A percentile compares a stretch with the other conserved stretches of the same genome.
Evolutionary conservation across 2,888 invertebrate species (phyloP).

Genomic region (Philopedon plagiatum): DNA sequence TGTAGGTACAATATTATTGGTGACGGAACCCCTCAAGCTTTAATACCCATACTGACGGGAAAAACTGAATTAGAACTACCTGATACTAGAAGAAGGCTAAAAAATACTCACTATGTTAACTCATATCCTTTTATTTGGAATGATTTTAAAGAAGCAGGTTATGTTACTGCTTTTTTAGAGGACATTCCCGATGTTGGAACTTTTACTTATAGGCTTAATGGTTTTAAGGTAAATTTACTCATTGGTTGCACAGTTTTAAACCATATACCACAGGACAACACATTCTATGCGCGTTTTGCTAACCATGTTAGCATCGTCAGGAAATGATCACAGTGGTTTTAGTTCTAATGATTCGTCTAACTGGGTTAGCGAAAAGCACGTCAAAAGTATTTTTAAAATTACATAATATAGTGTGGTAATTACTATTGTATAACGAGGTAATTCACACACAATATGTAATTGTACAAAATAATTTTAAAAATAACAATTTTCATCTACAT

Average conservation of each 20-base stretch:
- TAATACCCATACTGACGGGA: slow-evolving; percentile 91
- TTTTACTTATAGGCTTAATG: slow-evolving; percentile 91
- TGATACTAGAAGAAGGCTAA: slow-evolving; percentile 82
- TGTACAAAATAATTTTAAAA: too few species aligned
- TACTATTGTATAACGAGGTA: too few species aligned
- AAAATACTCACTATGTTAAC: slow-evolving; percentile 78
- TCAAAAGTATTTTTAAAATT: too few species aligned
- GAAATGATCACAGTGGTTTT: too few species aligned
- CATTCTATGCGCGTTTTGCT: too few species aligned
- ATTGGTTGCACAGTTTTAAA: neutral
- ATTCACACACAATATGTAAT: too few species aligned
- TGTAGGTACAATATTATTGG: slow-evolving; percentile 83
- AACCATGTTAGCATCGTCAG: too few species aligned
- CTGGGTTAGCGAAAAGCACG: too few species aligned
- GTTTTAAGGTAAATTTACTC: slow-evolving; percentile 74
- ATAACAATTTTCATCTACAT: too few species aligned
- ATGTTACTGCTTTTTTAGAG: slow-evolving; percentile 88
- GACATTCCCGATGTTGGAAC: slow-evolving; percentile 89
- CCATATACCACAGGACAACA: too few species aligned
- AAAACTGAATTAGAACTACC: slow-evolving; percentile 89
- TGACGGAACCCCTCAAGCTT: slow-evolving; percentile 88
- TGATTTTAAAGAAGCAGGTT: slow-evolving; percentile 79
- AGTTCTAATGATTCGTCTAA: too few species aligned
- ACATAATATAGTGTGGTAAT: too few species aligned
- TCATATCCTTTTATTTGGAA: slow-evolving; percentile 91